These are phyloP conservation scores for Cardiocondyla obscurior DNA, from an alignment of 1,140 invertebrate species.

Conservation along the genomic window DNA sequence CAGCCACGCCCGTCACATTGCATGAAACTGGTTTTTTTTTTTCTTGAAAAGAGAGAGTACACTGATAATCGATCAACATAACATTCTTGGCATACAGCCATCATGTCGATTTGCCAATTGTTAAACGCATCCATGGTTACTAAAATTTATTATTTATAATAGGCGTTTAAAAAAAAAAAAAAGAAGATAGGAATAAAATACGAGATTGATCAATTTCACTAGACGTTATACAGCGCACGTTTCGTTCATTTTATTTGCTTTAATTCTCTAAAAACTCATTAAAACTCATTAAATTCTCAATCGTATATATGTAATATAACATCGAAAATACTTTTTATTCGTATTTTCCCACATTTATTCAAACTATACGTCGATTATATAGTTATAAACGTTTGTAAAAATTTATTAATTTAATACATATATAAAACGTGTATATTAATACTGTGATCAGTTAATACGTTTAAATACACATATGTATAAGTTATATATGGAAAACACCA, in stretches of 20 bases:
- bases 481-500: not conserved
- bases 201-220: not conserved
- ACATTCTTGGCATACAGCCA: slow-evolving; percentile 38
- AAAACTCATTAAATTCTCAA: no score
- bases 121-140: slow-evolving; percentile 74
- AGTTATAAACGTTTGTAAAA: not conserved
- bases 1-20: slow-evolving; percentile 55
- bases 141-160: slow-evolving; percentile 26
- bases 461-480: not conserved
- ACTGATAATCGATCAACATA: slow-evolving; percentile 44
- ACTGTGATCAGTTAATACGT: not conserved
- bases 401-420: not conserved
- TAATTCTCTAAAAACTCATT: no score
- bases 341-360: not conserved
- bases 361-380: not conserved
- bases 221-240: no score
- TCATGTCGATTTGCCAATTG: slow-evolving; percentile 66
- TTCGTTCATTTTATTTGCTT: not conserved
- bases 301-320: no score
- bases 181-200: not conserved
- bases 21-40: slow-evolving; percentile 27
- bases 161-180: slow-evolving; percentile 32
- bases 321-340: not conserved
- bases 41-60: slow-evolving; percentile 17
- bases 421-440: slow-evolving; percentile 6